These are phyloP conservation scores for Brachypteracias leptosomus DNA, from an alignment of 2,113 vertebrate species.

Conservation along the genomic window DNA sequence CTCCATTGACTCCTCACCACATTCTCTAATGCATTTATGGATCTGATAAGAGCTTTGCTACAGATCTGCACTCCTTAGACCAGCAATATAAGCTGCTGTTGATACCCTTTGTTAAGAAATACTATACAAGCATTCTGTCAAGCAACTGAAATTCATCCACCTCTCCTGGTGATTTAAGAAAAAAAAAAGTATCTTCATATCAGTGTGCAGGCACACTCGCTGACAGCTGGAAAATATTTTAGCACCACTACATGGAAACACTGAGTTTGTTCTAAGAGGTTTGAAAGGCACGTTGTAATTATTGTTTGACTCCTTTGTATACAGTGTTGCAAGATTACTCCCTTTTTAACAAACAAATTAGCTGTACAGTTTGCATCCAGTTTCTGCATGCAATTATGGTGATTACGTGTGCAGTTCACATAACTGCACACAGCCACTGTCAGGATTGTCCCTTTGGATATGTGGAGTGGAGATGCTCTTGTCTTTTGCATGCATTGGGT, in stretches of 20 bases:
- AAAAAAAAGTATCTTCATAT: not conserved
- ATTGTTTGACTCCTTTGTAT: slow-evolving; percentile 1
- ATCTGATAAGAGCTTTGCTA: slow-evolving; percentile 56
- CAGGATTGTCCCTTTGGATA: not conserved
- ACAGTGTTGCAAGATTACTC: not conserved
- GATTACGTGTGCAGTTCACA: not conserved
- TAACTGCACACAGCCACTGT: not conserved
- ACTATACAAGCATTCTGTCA: slow-evolving; percentile 2
- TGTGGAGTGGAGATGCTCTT: not conserved
- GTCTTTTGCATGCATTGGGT: not conserved
- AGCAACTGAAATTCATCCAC: slow-evolving; percentile 30
- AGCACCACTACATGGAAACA: not conserved
- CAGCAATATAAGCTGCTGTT: not conserved
- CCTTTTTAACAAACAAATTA: slow-evolving; percentile 23
- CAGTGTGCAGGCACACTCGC: not conserved
- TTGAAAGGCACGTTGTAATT: slow-evolving; percentile 19
- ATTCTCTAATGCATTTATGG: slow-evolving; percentile 51
- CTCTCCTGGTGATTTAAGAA: not conserved
- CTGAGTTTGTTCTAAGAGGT: not conserved
- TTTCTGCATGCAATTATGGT: slow-evolving; percentile 25
- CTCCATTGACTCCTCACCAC: slow-evolving; percentile 34
- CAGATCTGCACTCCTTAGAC: not conserved
- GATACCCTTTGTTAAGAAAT: not conserved
- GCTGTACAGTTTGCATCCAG: not conserved
- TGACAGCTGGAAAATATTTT: slow-evolving; percentile 44